Conservation (phyloP, 2,797 vertebrate species). For the Bovichtus variegatus region DNA sequence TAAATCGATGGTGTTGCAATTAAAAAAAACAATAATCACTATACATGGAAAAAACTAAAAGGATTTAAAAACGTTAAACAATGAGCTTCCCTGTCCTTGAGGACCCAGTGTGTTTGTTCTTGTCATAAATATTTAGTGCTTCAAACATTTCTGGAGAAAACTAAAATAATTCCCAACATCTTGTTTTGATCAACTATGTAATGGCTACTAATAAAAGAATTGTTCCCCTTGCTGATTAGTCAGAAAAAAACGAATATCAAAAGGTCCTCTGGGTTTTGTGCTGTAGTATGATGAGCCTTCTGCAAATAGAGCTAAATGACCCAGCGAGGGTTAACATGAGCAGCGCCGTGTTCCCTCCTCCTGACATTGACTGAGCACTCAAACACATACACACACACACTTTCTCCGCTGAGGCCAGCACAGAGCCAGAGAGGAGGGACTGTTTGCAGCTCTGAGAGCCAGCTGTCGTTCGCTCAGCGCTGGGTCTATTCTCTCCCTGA, state of each 20-base stretch:
- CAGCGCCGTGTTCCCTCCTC: slow-evolving; percentile 77
- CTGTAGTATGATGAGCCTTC: slow-evolving; percentile 23
- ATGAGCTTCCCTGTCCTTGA: slow-evolving; percentile 42
- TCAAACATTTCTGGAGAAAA: slow-evolving; percentile 25
- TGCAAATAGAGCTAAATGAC: slow-evolving; percentile 46
- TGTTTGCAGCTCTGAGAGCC: slow-evolving; percentile 52
- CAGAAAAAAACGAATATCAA: slow-evolving; percentile 8
- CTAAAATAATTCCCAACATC: slow-evolving; percentile 21
- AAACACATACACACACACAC: slow-evolving; percentile 42
- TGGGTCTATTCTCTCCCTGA: slow-evolving; percentile 64
- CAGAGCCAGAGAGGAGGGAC: slow-evolving; percentile 75
- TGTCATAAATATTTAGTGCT: slow-evolving; percentile 61
- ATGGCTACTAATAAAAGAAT: slow-evolving; percentile 12
- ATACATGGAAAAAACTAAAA: slow-evolving; percentile 21
- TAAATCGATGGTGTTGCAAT: background rate
- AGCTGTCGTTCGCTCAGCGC: slow-evolving; percentile 62
- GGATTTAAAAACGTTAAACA: slow-evolving; percentile 35
- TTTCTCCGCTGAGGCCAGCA: slow-evolving; percentile 69
- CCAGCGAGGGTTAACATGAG: slow-evolving; percentile 81
- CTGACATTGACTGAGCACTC: slow-evolving; percentile 68
- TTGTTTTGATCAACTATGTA: slow-evolving; percentile 42
- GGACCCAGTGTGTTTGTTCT: slow-evolving; percentile 45
- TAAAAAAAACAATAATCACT: slow-evolving; percentile 10
- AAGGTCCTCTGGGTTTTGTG: slow-evolving; percentile 17
- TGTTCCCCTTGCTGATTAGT: slow-evolving; percentile 26